These are phyloP conservation scores for Scylla paramamosain DNA, from an alignment of 1,140 invertebrate genomes.

Conservation along the genomic window DNA sequence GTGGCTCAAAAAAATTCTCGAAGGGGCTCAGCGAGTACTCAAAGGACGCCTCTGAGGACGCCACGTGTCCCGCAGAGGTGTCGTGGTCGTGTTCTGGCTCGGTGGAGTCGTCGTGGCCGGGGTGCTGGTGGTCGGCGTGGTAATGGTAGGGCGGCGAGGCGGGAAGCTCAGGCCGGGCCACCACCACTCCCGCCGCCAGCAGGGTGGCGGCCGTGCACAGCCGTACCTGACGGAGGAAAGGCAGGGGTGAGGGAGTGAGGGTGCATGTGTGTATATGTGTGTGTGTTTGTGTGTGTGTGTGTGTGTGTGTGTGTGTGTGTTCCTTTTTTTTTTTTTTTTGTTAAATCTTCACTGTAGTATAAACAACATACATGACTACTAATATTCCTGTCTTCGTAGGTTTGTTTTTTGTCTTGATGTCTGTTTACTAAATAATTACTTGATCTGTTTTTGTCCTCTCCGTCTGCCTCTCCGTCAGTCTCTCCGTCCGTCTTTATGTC, in stretches of 20 bases:
- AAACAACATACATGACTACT: too few species aligned
- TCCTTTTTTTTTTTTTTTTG: neutral
- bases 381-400: too few species aligned
- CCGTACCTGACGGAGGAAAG: neutral
- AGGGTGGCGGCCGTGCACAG: neutral
- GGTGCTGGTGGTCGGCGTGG: neutral
- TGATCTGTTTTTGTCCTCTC: too few species aligned
- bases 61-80: neutral
- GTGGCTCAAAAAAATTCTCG: neutral
- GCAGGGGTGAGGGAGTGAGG: neutral
- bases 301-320: neutral
- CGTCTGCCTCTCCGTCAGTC: too few species aligned
- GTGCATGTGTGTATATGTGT: neutral
- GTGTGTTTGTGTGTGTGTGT: neutral
- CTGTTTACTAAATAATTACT: too few species aligned
- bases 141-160: neutral
- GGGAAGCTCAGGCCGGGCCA: constrained; percentile 1
- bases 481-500: too few species aligned
- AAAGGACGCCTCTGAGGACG: neutral
- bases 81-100: constrained; percentile 6
- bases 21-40: neutral
- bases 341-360: neutral
- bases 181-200: constrained; percentile 26
- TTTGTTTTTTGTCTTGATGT: too few species aligned
- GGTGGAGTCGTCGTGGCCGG: neutral